phyloP scores from a whole-genome alignment of 2,888 invertebrate genomes.

The Acleris cristana region DNA sequence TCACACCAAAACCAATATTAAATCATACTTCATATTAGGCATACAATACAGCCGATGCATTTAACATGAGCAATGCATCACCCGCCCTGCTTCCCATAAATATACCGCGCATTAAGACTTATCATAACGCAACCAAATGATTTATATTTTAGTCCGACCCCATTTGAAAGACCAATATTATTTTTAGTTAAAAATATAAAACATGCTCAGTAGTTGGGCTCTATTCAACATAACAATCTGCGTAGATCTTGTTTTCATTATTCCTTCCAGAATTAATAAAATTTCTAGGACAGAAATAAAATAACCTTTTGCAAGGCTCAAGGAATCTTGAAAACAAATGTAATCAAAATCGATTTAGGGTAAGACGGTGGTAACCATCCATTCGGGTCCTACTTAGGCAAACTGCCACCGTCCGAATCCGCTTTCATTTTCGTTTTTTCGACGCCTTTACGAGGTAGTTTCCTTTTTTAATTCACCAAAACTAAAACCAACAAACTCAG shows the following conservation, averaged over 20 bases:
- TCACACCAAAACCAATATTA: neutral
- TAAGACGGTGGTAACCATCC: neutral
- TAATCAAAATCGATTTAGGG: neutral
- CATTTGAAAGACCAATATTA: conserved; percentile 17
- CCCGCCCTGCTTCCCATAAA: conserved; percentile 28
- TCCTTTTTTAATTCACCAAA: too few relatives aligned
- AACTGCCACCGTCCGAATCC: too few relatives aligned
- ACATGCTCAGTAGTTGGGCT: neutral
- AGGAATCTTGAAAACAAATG: neutral
- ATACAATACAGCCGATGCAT: conserved; percentile 9
- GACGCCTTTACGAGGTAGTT: too few relatives aligned
- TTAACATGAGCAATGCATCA: conserved; percentile 25
- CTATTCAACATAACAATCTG: too few relatives aligned
- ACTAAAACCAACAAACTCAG: too few relatives aligned
- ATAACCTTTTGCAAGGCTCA: too few relatives aligned
- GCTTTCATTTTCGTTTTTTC: too few relatives aligned
- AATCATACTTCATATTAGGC: neutral
- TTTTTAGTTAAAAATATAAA: conserved; percentile 13
- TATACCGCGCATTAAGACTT: conserved; percentile 21
- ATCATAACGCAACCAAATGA: conserved; percentile 26
- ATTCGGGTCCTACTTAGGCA: too few relatives aligned
- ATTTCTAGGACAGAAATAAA: too few relatives aligned
- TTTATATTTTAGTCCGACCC: conserved; percentile 30
- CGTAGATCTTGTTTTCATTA: too few relatives aligned
- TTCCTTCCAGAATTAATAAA: too few relatives aligned